Percentiles rank a stretch among this genome's conserved stretches.
Conservation (phyloP, 1,140 invertebrate species). For the Tetramorium simillimum region DNA sequence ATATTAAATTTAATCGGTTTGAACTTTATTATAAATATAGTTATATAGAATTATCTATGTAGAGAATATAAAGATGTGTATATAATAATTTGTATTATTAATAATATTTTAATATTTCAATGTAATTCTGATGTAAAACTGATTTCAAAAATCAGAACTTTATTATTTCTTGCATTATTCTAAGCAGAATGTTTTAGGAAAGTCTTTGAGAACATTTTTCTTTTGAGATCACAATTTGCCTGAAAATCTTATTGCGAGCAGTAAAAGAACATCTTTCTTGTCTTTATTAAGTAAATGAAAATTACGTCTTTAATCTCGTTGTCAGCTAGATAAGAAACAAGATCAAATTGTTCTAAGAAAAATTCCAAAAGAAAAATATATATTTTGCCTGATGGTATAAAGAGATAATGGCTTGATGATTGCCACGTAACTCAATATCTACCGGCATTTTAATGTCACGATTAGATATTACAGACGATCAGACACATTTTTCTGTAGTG, state of each 20-base stretch:
- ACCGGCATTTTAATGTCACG: background rate
- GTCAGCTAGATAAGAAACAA: background rate
- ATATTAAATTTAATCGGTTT: too few relatives aligned
- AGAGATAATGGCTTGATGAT: background rate
- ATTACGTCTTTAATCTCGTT: background rate
- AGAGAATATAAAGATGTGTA: background rate
- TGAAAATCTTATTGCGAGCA: background rate
- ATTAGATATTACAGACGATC: slow-evolving; percentile 54
- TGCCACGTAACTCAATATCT: slow-evolving; percentile 49
- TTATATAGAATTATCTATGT: background rate
- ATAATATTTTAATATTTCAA: background rate
- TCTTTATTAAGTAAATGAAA: background rate
- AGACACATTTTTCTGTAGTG: background rate
- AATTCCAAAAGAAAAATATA: background rate
- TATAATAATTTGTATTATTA: background rate
- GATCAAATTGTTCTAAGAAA: background rate
- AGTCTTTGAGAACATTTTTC: background rate
- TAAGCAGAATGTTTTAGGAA: background rate
- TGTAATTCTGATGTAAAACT: too few relatives aligned
- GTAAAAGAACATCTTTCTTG: background rate
- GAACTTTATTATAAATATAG: too few relatives aligned
- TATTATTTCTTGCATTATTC: background rate
- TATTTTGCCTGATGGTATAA: background rate
- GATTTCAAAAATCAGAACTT: background rate
- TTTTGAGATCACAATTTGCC: background rate